phyloP scores from a whole-genome alignment of 92 coral and sea anemone genomes.

The Porites rus region DNA sequence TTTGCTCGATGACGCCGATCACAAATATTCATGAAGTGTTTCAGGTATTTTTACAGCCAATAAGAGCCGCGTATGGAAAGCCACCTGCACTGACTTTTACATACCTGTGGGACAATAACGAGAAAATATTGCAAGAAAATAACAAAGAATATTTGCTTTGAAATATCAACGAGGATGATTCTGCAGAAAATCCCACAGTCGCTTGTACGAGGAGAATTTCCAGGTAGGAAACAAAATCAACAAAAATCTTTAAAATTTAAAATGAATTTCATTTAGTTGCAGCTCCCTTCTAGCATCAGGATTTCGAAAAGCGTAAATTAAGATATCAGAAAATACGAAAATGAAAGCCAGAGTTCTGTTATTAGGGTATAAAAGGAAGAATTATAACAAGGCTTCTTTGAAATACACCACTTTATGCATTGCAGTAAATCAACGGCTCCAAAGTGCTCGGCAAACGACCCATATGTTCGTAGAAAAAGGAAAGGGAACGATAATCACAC shows the following conservation, averaged over 20 bases:
- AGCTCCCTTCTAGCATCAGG: too few species aligned
- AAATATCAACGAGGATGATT: not conserved
- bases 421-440: too few species aligned
- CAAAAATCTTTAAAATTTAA: not conserved
- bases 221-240: not conserved
- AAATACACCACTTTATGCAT: too few species aligned
- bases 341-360: too few species aligned
- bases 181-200: not conserved
- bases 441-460: too few species aligned
- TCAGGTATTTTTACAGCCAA: constrained; percentile 18
- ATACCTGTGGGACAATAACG: constrained; percentile 9
- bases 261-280: too few species aligned
- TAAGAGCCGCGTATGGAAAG: not conserved
- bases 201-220: not conserved
- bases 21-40: constrained; percentile 18
- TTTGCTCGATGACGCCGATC: constrained; percentile 12
- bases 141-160: not conserved
- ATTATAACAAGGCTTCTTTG: too few species aligned
- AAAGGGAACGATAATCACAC: too few species aligned
- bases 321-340: too few species aligned
- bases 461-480: too few species aligned
- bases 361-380: too few species aligned
- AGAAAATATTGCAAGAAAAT: constrained; percentile 20
- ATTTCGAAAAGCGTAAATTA: too few species aligned
- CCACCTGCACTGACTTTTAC: constrained; percentile 45